Conservation (phyloP, 2,888 invertebrate genomes). For the Melanargia galathea region DNA sequence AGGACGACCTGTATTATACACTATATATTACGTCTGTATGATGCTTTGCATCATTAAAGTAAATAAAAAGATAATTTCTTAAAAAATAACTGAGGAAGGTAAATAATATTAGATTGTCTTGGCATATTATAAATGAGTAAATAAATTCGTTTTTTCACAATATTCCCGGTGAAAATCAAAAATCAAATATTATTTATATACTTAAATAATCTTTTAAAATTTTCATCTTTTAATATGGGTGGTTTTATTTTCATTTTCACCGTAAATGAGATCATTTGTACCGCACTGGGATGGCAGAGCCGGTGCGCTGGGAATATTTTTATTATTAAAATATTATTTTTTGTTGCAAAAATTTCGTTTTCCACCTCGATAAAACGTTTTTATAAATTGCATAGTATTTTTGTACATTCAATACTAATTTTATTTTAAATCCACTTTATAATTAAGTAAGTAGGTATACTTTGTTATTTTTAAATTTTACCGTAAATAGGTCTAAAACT, state of each 20-base stretch:
- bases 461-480: no score
- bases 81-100: no score
- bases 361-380: constrained; percentile 13
- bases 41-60: no score
- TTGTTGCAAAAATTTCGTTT: constrained; percentile 17
- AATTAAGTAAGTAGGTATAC: no score
- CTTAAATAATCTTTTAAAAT: constrained; percentile 16
- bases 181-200: background rate
- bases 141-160: background rate
- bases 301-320: background rate
- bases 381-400: background rate
- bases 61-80: no score
- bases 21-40: no score
- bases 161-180: background rate
- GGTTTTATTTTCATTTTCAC: constrained; percentile 31
- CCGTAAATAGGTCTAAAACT: no score
- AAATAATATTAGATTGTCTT: no score
- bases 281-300: constrained; percentile 25
- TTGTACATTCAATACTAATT: background rate
- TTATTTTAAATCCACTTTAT: background rate
- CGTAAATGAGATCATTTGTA: constrained; percentile 33
- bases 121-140: no score
- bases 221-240: constrained; percentile 13
- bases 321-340: constrained; percentile 23
- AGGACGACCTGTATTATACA: no score